Evolutionary conservation across 2,888 invertebrate species (phyloP), one percentile per base, ranked within the genome.

Genomic region (Phalera bucephala): DNA sequence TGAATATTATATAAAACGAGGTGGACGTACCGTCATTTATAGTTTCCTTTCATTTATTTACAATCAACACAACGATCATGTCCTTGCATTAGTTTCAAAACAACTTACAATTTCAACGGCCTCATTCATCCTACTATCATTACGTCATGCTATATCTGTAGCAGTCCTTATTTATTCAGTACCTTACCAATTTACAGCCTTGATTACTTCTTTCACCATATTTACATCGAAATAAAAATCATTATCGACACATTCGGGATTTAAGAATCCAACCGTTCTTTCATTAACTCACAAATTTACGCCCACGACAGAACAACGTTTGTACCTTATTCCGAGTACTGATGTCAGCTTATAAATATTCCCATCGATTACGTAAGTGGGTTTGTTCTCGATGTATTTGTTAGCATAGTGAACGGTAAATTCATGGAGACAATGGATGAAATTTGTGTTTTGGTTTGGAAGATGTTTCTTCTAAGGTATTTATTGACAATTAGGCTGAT

Each of bases 301-400:
- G 40, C 67, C 64, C 47, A 65, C 60, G 53, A 14, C 17, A 31
- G 36, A 31, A 9, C 36, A 35, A 36, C 44, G 47, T 5, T 45
- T 46, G 27, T 33, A 25, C 31, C 25, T 32, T 45, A 55, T 55
- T 48, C 43, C 42, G 31, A 9, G 36, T 39, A 36, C 50, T 69
- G 70, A 68, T 64, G 63, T 69, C 66, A 68, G 63, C 43, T 36
- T 42, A 35, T 54, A 56, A 59, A 66, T 64, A 69, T 69, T 64
- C 53, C 35, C 29, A 29, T 29, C 27, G 45, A 44, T 67, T 56
- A 61, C 67, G 59, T 61, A 66, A 64, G 41, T 30, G 27, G 38
- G 47, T 47, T 41, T 43, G 45, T 43, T 45, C 39, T 26, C 31
- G 20, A 21, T 31, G 32, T 27, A 36, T 48, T 9, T 13, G n/a